Evolutionary conservation across 2,888 invertebrate genomes (phyloP).

Genomic region (Ernsta delagoae): DNA sequence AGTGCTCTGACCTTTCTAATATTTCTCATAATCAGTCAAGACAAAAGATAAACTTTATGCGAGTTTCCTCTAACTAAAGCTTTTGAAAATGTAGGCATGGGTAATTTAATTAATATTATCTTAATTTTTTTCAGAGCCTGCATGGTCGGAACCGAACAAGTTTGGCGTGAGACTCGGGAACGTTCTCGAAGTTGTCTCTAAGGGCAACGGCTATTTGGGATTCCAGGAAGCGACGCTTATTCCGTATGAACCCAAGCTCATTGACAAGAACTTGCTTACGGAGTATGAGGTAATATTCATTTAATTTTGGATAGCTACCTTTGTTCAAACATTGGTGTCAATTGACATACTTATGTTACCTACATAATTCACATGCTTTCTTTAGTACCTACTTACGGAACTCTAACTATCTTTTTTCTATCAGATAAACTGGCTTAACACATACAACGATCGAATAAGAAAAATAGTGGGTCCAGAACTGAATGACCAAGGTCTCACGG

Average conservation of each 20-base stretch:
- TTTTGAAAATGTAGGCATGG: too few species aligned
- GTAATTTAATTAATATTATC: too few species aligned
- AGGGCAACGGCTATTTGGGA: slow-evolving; percentile 83
- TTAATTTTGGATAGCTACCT: too few species aligned
- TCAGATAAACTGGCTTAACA: slow-evolving; percentile 91
- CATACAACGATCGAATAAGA: slow-evolving; percentile 90
- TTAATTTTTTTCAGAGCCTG: slow-evolving; percentile 87
- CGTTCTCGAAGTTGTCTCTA: slow-evolving; percentile 88
- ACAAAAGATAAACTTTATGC: too few species aligned
- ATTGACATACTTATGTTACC: too few species aligned
- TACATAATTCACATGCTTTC: too few species aligned
- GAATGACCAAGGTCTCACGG: slow-evolving; percentile 87
- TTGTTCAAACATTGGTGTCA: too few species aligned
- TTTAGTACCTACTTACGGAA: too few species aligned
- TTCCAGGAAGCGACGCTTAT: slow-evolving; percentile 94
- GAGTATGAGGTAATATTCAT: slow-evolving; percentile 88
- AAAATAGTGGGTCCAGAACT: slow-evolving; percentile 90
- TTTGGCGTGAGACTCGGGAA: slow-evolving; percentile 96
- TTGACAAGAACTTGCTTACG: slow-evolving; percentile 90
- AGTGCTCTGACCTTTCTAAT: too few species aligned
- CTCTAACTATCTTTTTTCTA: too few species aligned
- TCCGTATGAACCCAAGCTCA: slow-evolving; percentile 94
- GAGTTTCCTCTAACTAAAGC: too few species aligned
- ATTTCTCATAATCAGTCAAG: too few species aligned
- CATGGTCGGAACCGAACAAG: slow-evolving; percentile 93